A percentile compares a stretch with the other conserved stretches of the same genome.
Evolutionary conservation across 2,888 invertebrate genomes (phyloP).

Genomic region (Drosophila seclusa): DNA sequence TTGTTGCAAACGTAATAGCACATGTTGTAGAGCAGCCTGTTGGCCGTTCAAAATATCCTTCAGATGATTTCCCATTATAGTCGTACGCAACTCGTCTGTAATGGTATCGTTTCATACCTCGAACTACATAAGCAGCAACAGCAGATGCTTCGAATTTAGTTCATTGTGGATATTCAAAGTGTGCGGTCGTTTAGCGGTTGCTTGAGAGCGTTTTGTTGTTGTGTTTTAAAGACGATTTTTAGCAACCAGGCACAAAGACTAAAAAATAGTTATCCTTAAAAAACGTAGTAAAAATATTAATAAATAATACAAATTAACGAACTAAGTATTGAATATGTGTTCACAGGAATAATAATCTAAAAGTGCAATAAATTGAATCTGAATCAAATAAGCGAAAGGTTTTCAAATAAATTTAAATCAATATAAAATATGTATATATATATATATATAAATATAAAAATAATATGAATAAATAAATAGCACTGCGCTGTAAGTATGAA

Average conservation of each 20-base stretch:
- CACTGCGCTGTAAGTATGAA: conserved; percentile 60
- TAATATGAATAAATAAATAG: conserved; percentile 13
- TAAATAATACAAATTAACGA: background rate
- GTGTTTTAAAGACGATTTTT: background rate
- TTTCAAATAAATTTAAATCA: conserved; percentile 18
- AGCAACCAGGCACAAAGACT: background rate
- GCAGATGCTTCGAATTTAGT: conserved; percentile 48
- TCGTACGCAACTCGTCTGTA: conserved; percentile 11
- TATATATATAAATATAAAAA: conserved; percentile 14
- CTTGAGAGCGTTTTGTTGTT: background rate
- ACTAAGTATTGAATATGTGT: background rate
- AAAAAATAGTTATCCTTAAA: background rate
- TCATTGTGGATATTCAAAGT: conserved; percentile 47
- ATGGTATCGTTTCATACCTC: background rate
- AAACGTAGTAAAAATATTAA: background rate
- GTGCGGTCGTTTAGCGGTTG: conserved; percentile 43
- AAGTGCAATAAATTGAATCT: conserved; percentile 3
- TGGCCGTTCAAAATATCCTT: background rate
- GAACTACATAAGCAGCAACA: conserved; percentile 28
- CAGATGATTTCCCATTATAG: conserved; percentile 15
- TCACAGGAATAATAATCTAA: background rate
- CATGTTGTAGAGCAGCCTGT: conserved; percentile 9
- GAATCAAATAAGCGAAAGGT: conserved; percentile 1
- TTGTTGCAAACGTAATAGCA: background rate
- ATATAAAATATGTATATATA: background rate